A percentile compares a stretch with the other conserved stretches of the same genome.
These are phyloP conservation scores for Alsophila aescularia DNA, from an alignment of 2,888 invertebrate genomes.

Conservation along the genomic window DNA sequence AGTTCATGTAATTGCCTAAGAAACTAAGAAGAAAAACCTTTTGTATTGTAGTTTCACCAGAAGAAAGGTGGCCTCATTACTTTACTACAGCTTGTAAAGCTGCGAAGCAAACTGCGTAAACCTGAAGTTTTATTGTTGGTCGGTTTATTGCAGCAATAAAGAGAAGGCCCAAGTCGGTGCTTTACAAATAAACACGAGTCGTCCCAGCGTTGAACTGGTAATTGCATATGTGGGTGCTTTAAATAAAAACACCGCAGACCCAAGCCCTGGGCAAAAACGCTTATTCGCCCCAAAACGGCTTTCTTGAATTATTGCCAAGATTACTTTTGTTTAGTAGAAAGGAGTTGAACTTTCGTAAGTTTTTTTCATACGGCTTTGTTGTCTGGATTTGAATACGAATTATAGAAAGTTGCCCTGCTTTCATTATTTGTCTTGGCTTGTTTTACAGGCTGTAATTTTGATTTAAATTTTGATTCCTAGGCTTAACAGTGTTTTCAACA, in stretches of 20 bases:
- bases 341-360: slow-evolving; percentile 33
- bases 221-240: slow-evolving; percentile 47
- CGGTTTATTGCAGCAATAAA: slow-evolving; percentile 63
- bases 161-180: slow-evolving; percentile 47
- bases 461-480: slow-evolving; percentile 1
- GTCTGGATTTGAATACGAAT: slow-evolving; percentile 27
- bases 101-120: slow-evolving; percentile 49
- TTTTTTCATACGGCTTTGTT: slow-evolving; percentile 28
- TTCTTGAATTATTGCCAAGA: slow-evolving; percentile 34
- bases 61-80: slow-evolving; percentile 38
- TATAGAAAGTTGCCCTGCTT: slow-evolving; percentile 29
- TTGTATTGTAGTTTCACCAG: slow-evolving; percentile 27
- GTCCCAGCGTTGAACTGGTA: slow-evolving; percentile 42
- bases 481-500: too few species aligned
- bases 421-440: slow-evolving; percentile 19
- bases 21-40: slow-evolving; percentile 16
- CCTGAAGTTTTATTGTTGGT: slow-evolving; percentile 62
- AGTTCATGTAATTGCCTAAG: neutral
- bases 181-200: slow-evolving; percentile 55
- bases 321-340: slow-evolving; percentile 35
- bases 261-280: slow-evolving; percentile 19
- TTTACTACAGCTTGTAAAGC: slow-evolving; percentile 43
- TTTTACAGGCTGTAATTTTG: neutral
- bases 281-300: slow-evolving; percentile 30
- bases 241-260: slow-evolving; percentile 37